Base-by-base conservation (phyloP, 1,140 invertebrate genomes). In the Saccostrea glomerata region DNA sequence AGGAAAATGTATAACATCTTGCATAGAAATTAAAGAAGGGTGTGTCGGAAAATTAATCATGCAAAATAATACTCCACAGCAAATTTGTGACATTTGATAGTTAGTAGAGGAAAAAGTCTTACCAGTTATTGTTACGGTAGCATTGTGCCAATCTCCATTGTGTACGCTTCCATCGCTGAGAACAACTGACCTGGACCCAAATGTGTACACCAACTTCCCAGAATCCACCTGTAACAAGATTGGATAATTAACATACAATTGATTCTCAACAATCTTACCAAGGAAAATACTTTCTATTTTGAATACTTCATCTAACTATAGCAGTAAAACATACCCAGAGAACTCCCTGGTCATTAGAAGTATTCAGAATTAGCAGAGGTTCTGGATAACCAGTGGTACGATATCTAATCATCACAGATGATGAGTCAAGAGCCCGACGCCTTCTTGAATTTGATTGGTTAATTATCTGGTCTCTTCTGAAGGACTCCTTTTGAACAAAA, bases 401-500 rank as follows among this genome's bases (percentile, higher is more conserved):
- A 92, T 99, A 98, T 89, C 97, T 96, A n/a, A 99, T 95, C 77
- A 97, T 97, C 0, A 98, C 95, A 15, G 96, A 92, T 54, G 90
- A 90, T 66, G 84, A 86, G 70, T 70, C 86, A 54, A 87, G 15
- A 77, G 90, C 55, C 84, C 90, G 47, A 23, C 91, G 85, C 85
- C 89, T 86, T 30, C 90, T 66, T n/a, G 66, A 84, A n/a, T 30
- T 82, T 13, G 70, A 1, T 0, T 54, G 47, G 7, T 47, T 82
- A 0, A 82, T 82, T 6, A 91, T 9, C 93, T 98, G 97, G 96
- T 98, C 97, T 92, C 98, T 95, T 87, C 97, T 96, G 94, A 98
- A 98, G 93, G 97, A 97, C 91, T 98, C 97, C 0, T 97, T 97
- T 56, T 98, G 97, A 91, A 96, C 96, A 89, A 97, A 98, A 91